A percentile compares a stretch with the other conserved stretches of the same genome.
Conservation (phyloP, 2,113 vertebrate species). For the Pimephales promelas region DNA sequence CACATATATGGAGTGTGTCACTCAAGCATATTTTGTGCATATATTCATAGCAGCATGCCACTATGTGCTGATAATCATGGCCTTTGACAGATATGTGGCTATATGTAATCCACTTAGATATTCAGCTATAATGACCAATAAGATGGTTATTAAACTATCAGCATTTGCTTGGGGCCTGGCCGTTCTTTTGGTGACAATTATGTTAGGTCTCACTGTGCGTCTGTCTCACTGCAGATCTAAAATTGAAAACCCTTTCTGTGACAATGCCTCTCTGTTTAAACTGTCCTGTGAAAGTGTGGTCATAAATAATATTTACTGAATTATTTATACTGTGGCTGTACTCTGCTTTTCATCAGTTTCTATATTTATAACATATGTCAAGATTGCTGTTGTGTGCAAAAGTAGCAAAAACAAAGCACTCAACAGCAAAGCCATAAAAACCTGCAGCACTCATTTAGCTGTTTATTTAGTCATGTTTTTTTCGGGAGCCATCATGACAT, state of each 20-base stretch:
- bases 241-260: constrained; percentile 64
- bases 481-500: constrained; percentile 21
- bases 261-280: constrained; percentile 68
- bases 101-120: constrained; percentile 68
- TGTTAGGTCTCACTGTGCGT: constrained; percentile 56
- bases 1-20: constrained; percentile 56
- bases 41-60: constrained; percentile 38
- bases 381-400: constrained; percentile 56
- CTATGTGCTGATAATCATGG: constrained; percentile 71
- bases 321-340: constrained; percentile 35
- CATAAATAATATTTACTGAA: constrained; percentile 65
- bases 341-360: constrained; percentile 54
- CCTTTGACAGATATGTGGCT: constrained; percentile 71
- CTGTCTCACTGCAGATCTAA: constrained; percentile 62
- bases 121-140: constrained; percentile 60
- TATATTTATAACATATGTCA: constrained; percentile 64
- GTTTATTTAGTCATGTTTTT: constrained; percentile 61
- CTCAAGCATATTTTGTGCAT: constrained; percentile 69
- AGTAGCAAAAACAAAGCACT: constrained; percentile 40
- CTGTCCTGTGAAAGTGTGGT: constrained; percentile 64
- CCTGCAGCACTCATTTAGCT: constrained; percentile 65
- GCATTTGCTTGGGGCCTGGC: constrained; percentile 52
- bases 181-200: not conserved
- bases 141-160: constrained; percentile 61
- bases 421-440: constrained; percentile 64